phyloP scores from a whole-genome alignment of 2,888 invertebrate genomes.

The Tiliacea aurago region DNA sequence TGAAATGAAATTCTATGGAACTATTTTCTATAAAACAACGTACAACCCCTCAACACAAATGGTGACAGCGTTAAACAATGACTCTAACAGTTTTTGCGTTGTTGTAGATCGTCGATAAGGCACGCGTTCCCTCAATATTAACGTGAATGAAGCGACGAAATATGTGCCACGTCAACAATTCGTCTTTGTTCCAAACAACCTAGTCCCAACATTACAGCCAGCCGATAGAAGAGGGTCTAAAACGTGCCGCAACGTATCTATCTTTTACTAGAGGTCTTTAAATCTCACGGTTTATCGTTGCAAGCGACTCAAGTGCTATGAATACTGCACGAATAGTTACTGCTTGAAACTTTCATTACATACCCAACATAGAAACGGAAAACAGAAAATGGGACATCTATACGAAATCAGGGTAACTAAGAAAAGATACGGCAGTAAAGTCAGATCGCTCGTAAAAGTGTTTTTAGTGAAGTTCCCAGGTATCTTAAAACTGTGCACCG shows the following conservation, averaged over 20 bases:
- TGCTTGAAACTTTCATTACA: slow-evolving; percentile 42
- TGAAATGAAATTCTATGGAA: no score
- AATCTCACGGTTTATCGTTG: slow-evolving; percentile 47
- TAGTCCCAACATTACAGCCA: slow-evolving; percentile 13
- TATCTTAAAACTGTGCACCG: not conserved
- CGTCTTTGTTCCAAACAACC: slow-evolving; percentile 9
- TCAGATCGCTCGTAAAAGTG: slow-evolving; percentile 28
- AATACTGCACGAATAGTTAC: slow-evolving; percentile 43
- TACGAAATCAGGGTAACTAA: slow-evolving; percentile 13
- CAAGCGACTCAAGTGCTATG: slow-evolving; percentile 31
- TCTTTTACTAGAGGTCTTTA: slow-evolving; percentile 48
- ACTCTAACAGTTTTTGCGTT: slow-evolving; percentile 1
- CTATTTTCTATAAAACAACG: no score
- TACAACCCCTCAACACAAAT: not conserved
- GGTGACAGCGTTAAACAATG: not conserved
- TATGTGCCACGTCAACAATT: slow-evolving; percentile 28
- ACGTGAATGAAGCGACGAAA: not conserved
- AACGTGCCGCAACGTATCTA: slow-evolving; percentile 34
- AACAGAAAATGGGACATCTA: slow-evolving; percentile 13
- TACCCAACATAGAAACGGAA: slow-evolving; percentile 12
- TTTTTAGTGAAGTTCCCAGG: slow-evolving; percentile 18
- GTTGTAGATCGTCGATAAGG: slow-evolving; percentile 14
- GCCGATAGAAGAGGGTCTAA: not conserved
- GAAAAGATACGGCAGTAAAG: slow-evolving; percentile 26
- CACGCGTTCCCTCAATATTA: slow-evolving; percentile 4